Conservation (phyloP, 2,888 invertebrate species). For the Drosophila subsilvestris region DNA sequence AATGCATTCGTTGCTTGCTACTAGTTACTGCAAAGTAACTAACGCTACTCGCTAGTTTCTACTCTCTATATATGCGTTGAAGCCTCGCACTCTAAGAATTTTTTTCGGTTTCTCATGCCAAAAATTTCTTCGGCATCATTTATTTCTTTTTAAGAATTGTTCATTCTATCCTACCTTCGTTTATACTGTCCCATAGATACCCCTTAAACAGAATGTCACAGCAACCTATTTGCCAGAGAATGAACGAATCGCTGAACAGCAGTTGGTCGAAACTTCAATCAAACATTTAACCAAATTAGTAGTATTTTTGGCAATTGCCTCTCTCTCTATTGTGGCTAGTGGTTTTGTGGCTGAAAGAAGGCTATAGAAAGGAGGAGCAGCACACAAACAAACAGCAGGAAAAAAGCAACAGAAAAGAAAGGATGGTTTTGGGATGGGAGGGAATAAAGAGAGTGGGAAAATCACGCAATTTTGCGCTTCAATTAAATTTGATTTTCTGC, state of each 20-base stretch:
- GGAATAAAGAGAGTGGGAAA: neutral
- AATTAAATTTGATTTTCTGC: slow-evolving; percentile 74
- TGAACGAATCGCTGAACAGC: neutral
- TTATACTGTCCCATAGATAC: neutral
- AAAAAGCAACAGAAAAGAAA: neutral
- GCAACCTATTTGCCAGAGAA: slow-evolving; percentile 3
- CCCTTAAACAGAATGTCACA: neutral
- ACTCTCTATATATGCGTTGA: too few species aligned
- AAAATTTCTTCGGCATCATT: too few species aligned
- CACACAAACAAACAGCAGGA: neutral
- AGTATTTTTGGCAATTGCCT: slow-evolving; percentile 29
- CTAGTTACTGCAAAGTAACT: too few species aligned
- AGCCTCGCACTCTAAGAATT: too few species aligned
- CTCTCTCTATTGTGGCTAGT: neutral
- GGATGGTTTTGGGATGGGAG: neutral
- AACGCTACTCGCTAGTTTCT: too few species aligned
- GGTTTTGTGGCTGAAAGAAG: slow-evolving; percentile 2
- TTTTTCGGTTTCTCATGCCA: too few species aligned
- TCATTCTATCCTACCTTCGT: too few species aligned
- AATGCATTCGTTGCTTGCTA: too few species aligned
- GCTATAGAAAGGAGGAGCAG: neutral
- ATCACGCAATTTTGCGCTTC: slow-evolving; percentile 53
- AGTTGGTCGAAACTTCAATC: slow-evolving; percentile 46
- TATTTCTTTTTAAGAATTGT: too few species aligned
- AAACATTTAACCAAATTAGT: slow-evolving; percentile 60